Evolutionary conservation across 2,888 invertebrate genomes (phyloP).

Genomic region (Athalia circularis): DNA sequence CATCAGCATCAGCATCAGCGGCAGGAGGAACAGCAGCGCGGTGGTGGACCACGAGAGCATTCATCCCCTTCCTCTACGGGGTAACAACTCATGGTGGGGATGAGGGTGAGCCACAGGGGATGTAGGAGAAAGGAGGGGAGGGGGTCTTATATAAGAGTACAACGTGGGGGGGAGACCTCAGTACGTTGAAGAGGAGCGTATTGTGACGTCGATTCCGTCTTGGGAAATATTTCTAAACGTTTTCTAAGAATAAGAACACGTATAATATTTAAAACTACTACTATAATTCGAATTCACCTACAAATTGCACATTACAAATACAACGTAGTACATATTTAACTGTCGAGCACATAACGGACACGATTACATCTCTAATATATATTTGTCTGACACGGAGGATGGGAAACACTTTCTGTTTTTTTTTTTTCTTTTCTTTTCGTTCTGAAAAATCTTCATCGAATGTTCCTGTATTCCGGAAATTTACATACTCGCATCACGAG

Average conservation of each 20-base stretch:
- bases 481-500: too few relatives aligned
- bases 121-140: constrained; percentile 70
- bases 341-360: too few relatives aligned
- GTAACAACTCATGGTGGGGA: constrained; percentile 67
- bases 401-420: too few relatives aligned
- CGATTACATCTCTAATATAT: too few relatives aligned
- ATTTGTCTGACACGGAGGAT: too few relatives aligned
- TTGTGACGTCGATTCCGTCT: constrained; percentile 37
- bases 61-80: constrained; percentile 58
- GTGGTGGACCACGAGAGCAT: constrained; percentile 62
- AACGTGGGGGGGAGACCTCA: constrained; percentile 73
- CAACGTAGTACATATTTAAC: too few relatives aligned
- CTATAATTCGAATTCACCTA: too few relatives aligned
- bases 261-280: background rate
- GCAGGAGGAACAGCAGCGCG: constrained; percentile 31
- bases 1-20: constrained; percentile 3
- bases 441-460: too few relatives aligned
- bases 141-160: constrained; percentile 71
- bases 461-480: too few relatives aligned
- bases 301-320: too few relatives aligned
- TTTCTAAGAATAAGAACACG: background rate
- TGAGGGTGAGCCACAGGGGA: constrained; percentile 69
- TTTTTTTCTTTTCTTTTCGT: too few relatives aligned
- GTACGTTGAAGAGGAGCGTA: constrained; percentile 72
- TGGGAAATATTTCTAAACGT: background rate